A percentile compares a stretch with the other conserved stretches of the same genome.
These are phyloP conservation scores for Sciurus niger DNA, from an alignment of 2,113 vertebrate genomes.

Conservation along the genomic window DNA sequence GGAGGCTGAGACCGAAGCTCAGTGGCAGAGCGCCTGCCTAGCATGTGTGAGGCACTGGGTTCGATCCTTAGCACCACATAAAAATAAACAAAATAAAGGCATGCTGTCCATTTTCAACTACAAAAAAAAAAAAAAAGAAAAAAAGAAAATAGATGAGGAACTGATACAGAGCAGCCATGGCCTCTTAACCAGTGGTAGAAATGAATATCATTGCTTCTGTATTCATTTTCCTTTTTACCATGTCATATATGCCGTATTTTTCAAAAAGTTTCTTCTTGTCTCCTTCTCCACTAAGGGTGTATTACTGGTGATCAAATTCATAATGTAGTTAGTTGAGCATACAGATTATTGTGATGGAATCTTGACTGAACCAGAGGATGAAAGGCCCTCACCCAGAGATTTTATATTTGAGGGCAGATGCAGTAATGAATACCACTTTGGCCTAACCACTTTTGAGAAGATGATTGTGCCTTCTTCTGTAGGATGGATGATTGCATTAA, in stretches of 20 bases:
- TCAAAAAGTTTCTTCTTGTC: background rate
- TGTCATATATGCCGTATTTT: background rate
- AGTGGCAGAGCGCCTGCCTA: too few species aligned
- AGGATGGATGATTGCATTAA: background rate
- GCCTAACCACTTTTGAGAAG: background rate
- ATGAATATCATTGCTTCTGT: background rate
- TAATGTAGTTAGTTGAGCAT: background rate
- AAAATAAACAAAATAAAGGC: too few species aligned
- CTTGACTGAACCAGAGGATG: background rate
- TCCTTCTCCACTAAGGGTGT: background rate
- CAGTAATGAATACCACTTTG: background rate
- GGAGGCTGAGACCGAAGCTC: too few species aligned
- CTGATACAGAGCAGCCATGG: background rate
- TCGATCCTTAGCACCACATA: too few species aligned
- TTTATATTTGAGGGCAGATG: constrained; percentile 16
- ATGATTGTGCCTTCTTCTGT: background rate
- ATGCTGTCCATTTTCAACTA: too few species aligned
- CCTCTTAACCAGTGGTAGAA: background rate
- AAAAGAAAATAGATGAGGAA: background rate
- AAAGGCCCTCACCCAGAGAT: background rate
- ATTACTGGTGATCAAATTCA: background rate
- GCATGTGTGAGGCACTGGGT: too few species aligned
- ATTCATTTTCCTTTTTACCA: background rate
- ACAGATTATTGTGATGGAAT: background rate
- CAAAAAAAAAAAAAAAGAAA: too few species aligned